These are phyloP conservation scores for Leptinotarsa tumamoca DNA, from an alignment of 2,888 invertebrate genomes.

Conservation along the genomic window DNA sequence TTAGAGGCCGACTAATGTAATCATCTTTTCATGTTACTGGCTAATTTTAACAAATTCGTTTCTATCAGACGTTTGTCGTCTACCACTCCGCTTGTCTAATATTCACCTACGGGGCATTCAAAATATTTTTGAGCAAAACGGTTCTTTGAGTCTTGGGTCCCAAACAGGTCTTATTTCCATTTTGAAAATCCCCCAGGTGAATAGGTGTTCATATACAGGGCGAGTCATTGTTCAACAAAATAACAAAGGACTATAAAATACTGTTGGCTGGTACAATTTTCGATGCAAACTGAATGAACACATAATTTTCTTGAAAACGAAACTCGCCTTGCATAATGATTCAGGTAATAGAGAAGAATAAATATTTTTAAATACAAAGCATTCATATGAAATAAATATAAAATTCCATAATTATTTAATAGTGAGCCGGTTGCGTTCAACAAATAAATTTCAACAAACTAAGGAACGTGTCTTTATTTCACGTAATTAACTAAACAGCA, in stretches of 20 bases:
- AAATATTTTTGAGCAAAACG: constrained; percentile 18
- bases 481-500: constrained; percentile 5
- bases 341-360: constrained; percentile 46
- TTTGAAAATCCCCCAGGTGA: constrained; percentile 22
- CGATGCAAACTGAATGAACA: constrained; percentile 29
- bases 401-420: constrained; percentile 37
- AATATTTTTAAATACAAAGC: constrained; percentile 42
- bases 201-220: constrained; percentile 21
- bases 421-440: constrained; percentile 38
- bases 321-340: constrained; percentile 25
- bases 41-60: background rate
- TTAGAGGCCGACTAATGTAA: too few species aligned
- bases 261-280: constrained; percentile 19
- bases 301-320: constrained; percentile 9
- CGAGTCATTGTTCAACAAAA: constrained; percentile 9
- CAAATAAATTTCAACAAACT: constrained; percentile 24
- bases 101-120: constrained; percentile 16
- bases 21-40: too few species aligned
- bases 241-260: constrained; percentile 18
- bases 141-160: constrained; percentile 2
- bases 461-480: background rate
- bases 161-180: constrained; percentile 2
- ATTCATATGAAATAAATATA: constrained; percentile 41
- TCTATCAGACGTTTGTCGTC: background rate
- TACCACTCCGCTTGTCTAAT: constrained; percentile 1